Evolutionary conservation across 1,140 invertebrate species (phyloP), one percentile per base, ranked within the genome.

Genomic region (Halesus radiatus): DNA sequence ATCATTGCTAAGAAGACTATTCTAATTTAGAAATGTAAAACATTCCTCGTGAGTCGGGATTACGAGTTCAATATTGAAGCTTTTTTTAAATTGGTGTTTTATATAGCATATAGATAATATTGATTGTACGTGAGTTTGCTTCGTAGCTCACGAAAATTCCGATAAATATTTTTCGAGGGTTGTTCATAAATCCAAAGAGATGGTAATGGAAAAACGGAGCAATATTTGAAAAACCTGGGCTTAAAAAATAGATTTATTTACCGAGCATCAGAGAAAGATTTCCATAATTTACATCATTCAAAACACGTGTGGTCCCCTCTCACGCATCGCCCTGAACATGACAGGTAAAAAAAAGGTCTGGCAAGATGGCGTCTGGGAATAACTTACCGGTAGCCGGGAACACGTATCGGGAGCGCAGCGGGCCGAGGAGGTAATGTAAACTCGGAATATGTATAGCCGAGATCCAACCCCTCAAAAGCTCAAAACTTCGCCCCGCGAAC

Each of bases 281-380:
- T 68, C 10, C 64, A 68, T 68, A 68, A 68, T 68, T 7, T 18
- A 68, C 29, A 18, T 32, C 23, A 68, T 68, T 68, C 64, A 68
- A 32, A 37, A 26, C 50, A 72, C 68, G 68, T 72, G 68, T 72
- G 68, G 68, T 72, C 68, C 7, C 16, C 20, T 52, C 50, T 72
- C 50, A 53, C 45, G 22, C 23, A 29, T 20, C n/a, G 32, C 66
- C 18, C 22, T 23, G 45, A 23, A 72, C 50, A 15, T 20, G 68
- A 53, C 68, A 53, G 50, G 45, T 72, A 72, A 53, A 72, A 66
- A 72, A n/a, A 72, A 72, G 68, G 68, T 53, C 68, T 72, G 68
- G 50, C 18, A 72, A 72, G 50, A 72, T 70, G 32, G 66, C 66
- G 50, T 72, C 68, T 50, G 68, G 68, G 68, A 72, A 72, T 72